Percentiles rank a stretch among this genome's conserved stretches.
Evolutionary conservation across 2,797 vertebrate species (phyloP).

Genomic region (Eulemur mongoz): DNA sequence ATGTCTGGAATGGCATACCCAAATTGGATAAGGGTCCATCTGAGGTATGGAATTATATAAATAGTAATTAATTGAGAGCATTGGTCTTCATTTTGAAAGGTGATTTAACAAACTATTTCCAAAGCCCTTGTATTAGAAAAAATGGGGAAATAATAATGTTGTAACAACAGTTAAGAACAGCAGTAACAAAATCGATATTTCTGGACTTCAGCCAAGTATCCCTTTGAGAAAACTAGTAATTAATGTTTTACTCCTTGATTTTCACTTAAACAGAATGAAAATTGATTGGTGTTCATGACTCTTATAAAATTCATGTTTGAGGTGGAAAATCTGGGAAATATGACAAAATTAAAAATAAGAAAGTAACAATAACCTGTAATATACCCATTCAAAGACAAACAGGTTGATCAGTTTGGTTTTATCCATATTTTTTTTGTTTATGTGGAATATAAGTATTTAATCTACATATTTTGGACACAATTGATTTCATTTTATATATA

Average conservation of each 20-base stretch:
- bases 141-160: neutral
- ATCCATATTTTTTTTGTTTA: neutral
- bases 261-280: neutral
- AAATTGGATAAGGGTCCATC: conserved; percentile 46
- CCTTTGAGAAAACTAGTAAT: neutral
- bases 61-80: neutral
- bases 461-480: neutral
- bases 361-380: neutral
- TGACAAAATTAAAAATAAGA: neutral
- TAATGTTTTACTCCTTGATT: conserved; percentile 6
- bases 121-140: neutral
- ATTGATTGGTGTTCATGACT: neutral
- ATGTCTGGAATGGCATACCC: conserved; percentile 84
- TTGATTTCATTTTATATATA: neutral
- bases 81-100: conserved; percentile 9
- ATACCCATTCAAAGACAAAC: neutral
- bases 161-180: neutral
- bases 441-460: neutral
- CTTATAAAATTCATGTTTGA: neutral
- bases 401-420: neutral
- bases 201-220: neutral
- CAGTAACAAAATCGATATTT: neutral
- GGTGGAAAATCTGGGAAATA: neutral
- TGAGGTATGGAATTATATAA: conserved; percentile 74
- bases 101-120: neutral